These are phyloP conservation scores for Drosophila ficusphila DNA, from an alignment of 1,140 invertebrate genomes.

Conservation along the genomic window DNA sequence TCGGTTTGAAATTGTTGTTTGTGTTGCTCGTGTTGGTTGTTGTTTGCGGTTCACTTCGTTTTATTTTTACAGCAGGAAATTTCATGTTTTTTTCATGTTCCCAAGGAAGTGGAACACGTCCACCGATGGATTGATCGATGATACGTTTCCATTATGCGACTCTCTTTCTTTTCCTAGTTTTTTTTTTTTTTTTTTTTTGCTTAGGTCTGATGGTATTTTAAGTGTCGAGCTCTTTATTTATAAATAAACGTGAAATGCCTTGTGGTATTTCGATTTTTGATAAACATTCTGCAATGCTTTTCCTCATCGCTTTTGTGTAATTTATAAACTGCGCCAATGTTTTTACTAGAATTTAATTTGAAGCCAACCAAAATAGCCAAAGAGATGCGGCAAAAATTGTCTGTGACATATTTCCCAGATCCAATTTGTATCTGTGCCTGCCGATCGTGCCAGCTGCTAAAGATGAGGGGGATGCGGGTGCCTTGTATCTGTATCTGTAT, in stretches of 20 bases:
- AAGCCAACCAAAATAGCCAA: constrained; percentile 35
- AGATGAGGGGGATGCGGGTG: not conserved
- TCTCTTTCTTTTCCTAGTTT: not conserved
- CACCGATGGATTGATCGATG: constrained; percentile 17
- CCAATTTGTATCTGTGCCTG: constrained; percentile 32
- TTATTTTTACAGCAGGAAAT: constrained; percentile 34
- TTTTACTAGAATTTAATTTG: constrained; percentile 56
- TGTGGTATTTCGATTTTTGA: constrained; percentile 3
- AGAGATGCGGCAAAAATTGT: constrained; percentile 8
- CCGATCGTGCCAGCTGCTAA: constrained; percentile 26
- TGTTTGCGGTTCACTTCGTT: constrained; percentile 12
- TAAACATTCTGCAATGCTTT: constrained; percentile 20
- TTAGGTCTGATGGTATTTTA: constrained; percentile 7
- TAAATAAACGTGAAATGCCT: constrained; percentile 15
- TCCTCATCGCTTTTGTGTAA: constrained; percentile 34
- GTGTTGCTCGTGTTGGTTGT: constrained; percentile 1
- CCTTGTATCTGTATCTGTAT: constrained; percentile 38
- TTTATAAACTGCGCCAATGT: constrained; percentile 62
- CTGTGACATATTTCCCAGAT: constrained; percentile 65
- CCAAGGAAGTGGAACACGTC: constrained; percentile 9
- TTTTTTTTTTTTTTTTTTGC: not conserved
- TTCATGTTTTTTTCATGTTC: constrained; percentile 9
- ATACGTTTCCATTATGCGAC: not conserved
- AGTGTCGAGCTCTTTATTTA: constrained; percentile 4
- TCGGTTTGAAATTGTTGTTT: constrained; percentile 33